A percentile compares a stretch with the other conserved stretches of the same genome.
Conservation (phyloP, 2,888 invertebrate species). For the Meandrusa payeni region DNA sequence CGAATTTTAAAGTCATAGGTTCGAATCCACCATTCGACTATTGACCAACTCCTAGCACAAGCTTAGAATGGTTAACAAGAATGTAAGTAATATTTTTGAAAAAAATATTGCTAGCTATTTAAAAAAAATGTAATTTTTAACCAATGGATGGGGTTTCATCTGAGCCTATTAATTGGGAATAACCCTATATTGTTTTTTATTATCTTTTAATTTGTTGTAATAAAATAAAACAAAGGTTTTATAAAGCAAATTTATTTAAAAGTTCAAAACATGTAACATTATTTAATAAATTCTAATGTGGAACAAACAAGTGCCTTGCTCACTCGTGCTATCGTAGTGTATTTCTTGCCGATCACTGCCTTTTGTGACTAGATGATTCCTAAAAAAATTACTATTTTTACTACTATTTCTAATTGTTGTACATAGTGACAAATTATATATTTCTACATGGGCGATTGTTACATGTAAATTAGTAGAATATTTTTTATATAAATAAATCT, state of each 20-base stretch:
- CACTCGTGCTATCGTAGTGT: slow-evolving; percentile 35
- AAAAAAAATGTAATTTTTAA: no score
- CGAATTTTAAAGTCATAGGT: no score
- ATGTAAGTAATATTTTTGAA: no score
- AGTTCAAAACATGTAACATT: slow-evolving; percentile 10
- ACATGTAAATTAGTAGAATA: slow-evolving; percentile 72
- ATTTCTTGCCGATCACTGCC: slow-evolving; percentile 37
- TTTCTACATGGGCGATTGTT: slow-evolving; percentile 75
- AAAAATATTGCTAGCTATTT: no score
- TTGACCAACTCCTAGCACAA: no score
- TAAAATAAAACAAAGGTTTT: slow-evolving; percentile 8
- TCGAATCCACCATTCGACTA: no score
- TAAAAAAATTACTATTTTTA: slow-evolving; percentile 75
- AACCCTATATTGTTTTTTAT: no score
- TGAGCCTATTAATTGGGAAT: no score
- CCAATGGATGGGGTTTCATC: no score
- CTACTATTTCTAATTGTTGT: slow-evolving; percentile 72
- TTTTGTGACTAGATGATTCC: slow-evolving; percentile 54
- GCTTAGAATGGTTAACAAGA: no score
- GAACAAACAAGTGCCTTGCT: slow-evolving; percentile 39
- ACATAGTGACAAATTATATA: slow-evolving; percentile 72
- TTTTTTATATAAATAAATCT: slow-evolving; percentile 69
- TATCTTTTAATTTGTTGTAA: background rate
- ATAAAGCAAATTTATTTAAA: slow-evolving; percentile 16
- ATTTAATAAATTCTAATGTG: slow-evolving; percentile 17